Percentiles rank a stretch among this genome's conserved stretches.
phyloP scores from a whole-genome alignment of 2,888 invertebrate genomes.

The Ditula angustiorana region DNA sequence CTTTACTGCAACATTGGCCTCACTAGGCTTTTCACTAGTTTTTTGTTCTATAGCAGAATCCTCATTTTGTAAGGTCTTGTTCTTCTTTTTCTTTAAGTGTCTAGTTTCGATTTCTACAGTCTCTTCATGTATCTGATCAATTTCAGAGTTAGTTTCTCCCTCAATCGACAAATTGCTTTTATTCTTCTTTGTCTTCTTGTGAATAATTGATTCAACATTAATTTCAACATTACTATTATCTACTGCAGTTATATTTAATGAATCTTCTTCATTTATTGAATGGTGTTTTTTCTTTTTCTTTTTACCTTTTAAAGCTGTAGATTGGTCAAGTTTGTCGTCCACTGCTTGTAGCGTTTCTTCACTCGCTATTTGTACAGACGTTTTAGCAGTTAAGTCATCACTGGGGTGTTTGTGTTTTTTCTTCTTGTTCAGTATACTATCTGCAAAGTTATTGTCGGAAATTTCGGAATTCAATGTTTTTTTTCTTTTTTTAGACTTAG shows the following conservation, averaged over 20 bases:
- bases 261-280: neutral
- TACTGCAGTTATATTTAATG: neutral
- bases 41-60: conserved; percentile 53
- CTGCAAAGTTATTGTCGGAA: neutral
- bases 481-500: neutral
- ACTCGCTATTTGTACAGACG: neutral
- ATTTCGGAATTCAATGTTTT: neutral
- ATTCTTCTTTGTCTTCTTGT: conserved; percentile 25
- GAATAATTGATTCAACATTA: neutral
- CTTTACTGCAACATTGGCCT: conserved; percentile 19
- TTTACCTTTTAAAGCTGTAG: neutral
- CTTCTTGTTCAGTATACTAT: conserved; percentile 6
- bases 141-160: conserved; percentile 3
- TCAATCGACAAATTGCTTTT: conserved; percentile 16
- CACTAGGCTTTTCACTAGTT: neutral
- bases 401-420: neutral
- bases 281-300: conserved; percentile 11
- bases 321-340: neutral
- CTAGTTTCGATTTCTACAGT: conserved; percentile 42
- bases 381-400: neutral
- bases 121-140: conserved; percentile 33
- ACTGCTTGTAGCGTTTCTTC: conserved; percentile 4
- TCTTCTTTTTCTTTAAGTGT: conserved; percentile 11
- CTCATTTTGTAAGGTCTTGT: conserved; percentile 43
- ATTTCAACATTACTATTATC: neutral